phyloP scores from a whole-genome alignment of 2,888 invertebrate genomes.

The Oscheius onirici region DNA sequence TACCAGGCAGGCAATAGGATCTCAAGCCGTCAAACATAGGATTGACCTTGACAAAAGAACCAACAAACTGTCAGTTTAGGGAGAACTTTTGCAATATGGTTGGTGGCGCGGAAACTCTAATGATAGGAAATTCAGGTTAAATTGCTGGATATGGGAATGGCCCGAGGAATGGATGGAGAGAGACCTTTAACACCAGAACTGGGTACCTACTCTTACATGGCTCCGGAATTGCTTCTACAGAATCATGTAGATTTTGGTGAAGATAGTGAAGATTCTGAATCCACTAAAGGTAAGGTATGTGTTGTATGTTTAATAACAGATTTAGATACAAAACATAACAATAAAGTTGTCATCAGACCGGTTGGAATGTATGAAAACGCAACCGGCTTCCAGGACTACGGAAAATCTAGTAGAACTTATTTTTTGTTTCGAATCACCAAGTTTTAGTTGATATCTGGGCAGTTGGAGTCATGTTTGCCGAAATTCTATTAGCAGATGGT shows the following conservation, averaged over 20 bases:
- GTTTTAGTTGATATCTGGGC: slow-evolving; percentile 27
- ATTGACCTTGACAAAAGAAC: slow-evolving; percentile 25
- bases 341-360: background rate
- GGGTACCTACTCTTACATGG: slow-evolving; percentile 26
- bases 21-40: slow-evolving; percentile 26
- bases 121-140: background rate
- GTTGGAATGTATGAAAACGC: slow-evolving; percentile 8
- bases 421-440: no score
- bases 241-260: slow-evolving; percentile 2
- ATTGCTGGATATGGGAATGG: slow-evolving; percentile 29
- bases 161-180: slow-evolving; percentile 8
- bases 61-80: slow-evolving; percentile 6
- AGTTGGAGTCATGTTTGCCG: slow-evolving; percentile 23
- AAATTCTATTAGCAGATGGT: slow-evolving; percentile 6
- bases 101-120: background rate
- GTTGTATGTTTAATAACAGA: no score
- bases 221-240: slow-evolving; percentile 7
- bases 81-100: slow-evolving; percentile 20
- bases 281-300: background rate
- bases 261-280: background rate
- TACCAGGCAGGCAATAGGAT: background rate
- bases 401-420: slow-evolving; percentile 8
- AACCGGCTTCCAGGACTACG: slow-evolving; percentile 4
- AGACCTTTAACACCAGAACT: slow-evolving; percentile 19
- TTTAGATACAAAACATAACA: background rate